Conservation (phyloP, 2,113 vertebrate genomes). For the Centropus unirufus region DNA sequence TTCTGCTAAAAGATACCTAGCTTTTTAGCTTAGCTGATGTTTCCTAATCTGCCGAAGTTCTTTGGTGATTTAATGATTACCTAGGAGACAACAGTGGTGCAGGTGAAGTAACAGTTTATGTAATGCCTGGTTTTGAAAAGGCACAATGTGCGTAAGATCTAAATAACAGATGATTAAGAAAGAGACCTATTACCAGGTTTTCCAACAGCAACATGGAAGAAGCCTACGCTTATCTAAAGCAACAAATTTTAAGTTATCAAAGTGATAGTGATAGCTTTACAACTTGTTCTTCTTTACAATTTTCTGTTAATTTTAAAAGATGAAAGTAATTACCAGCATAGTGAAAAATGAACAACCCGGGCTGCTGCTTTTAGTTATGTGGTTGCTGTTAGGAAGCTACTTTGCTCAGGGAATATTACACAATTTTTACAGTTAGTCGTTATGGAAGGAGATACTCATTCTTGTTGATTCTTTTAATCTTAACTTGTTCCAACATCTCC, state of each 20-base stretch:
- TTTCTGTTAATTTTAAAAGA: neutral
- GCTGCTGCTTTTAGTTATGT: neutral
- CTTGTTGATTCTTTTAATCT: neutral
- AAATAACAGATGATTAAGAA: neutral
- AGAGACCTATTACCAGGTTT: neutral
- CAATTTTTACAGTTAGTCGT: neutral
- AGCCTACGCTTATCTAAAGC: neutral
- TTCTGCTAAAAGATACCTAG: neutral
- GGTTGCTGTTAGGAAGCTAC: neutral
- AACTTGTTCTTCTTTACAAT: neutral
- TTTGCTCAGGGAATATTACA: neutral
- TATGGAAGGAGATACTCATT: neutral
- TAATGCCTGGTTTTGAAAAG: neutral
- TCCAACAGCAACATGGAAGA: neutral
- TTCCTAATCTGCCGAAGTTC: neutral
- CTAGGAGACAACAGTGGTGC: neutral
- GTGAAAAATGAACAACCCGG: neutral
- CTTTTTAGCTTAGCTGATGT: neutral
- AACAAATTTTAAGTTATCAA: neutral
- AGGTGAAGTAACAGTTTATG: neutral
- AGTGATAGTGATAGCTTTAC: neutral
- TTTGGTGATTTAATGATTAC: conserved; percentile 36
- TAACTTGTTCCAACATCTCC: neutral
- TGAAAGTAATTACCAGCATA: neutral
- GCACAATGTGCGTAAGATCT: neutral